A percentile compares a stretch with the other conserved stretches of the same genome.
These are phyloP conservation scores for Etia nguti DNA, from an alignment of 2,113 vertebrate genomes.

Conservation along the genomic window DNA sequence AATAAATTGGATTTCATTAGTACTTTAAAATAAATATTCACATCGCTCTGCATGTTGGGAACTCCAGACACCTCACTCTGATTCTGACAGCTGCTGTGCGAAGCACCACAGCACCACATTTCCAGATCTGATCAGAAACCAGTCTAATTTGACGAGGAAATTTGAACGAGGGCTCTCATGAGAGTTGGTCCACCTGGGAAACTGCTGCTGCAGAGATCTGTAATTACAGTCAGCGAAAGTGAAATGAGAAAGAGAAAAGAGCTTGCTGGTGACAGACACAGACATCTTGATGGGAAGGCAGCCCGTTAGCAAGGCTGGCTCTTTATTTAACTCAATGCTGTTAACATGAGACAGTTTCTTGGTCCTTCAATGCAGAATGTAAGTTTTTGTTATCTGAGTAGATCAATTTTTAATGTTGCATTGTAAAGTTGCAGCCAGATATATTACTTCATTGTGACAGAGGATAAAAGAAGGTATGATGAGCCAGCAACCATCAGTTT, in stretches of 20 bases:
- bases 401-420: not conserved
- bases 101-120: not conserved
- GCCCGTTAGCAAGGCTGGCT: not conserved
- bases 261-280: not conserved
- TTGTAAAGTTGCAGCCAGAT: not conserved
- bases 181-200: not conserved
- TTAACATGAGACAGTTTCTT: not conserved
- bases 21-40: not conserved
- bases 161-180: constrained; percentile 8
- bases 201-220: not conserved
- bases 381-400: not conserved
- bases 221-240: constrained; percentile 1
- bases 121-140: constrained; percentile 29
- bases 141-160: constrained; percentile 35
- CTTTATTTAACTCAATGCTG: not conserved
- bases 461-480: not conserved
- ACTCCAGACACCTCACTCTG: not conserved
- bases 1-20: not conserved
- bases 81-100: constrained; percentile 22
- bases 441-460: not conserved
- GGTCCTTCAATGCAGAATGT: not conserved
- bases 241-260: not conserved
- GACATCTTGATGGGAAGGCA: not conserved
- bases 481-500: not conserved
- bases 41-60: not conserved